A percentile compares a stretch with the other conserved stretches of the same genome.
These are phyloP conservation scores for Pinctada fucata DNA, from an alignment of 2,888 invertebrate species.

Conservation along the genomic window DNA sequence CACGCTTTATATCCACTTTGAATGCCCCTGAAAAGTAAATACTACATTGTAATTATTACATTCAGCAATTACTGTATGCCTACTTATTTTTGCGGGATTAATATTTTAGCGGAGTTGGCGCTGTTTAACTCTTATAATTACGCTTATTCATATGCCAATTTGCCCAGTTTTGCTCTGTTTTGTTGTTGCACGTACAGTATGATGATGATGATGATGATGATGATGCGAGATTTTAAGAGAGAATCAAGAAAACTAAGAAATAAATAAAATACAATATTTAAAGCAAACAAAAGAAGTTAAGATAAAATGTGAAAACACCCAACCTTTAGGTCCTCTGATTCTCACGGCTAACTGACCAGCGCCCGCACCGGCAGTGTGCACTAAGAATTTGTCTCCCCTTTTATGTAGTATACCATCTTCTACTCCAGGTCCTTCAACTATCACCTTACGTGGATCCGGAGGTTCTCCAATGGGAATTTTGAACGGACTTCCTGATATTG, in stretches of 20 bases:
- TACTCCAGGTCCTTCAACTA: slow-evolving; percentile 98
- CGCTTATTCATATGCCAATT: too few relatives aligned
- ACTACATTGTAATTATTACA: background rate
- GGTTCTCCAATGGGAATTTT: slow-evolving; percentile 94
- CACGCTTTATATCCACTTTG: slow-evolving; percentile 98
- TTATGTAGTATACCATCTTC: slow-evolving; percentile 98
- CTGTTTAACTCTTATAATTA: too few relatives aligned
- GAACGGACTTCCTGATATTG: slow-evolving; percentile 94
- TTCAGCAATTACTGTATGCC: background rate
- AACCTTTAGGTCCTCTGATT: slow-evolving; percentile 95
- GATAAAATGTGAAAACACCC: slow-evolving; percentile 1
- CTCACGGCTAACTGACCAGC: slow-evolving; percentile 98
- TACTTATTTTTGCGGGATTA: too few relatives aligned
- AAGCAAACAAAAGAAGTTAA: too few relatives aligned
- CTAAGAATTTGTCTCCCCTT: slow-evolving; percentile 97
- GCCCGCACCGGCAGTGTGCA: slow-evolving; percentile 99
- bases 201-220: background rate
- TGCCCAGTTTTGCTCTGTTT: too few relatives aligned
- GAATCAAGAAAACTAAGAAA: too few relatives aligned
- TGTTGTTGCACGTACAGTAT: too few relatives aligned
- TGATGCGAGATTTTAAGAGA: background rate
- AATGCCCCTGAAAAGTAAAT: slow-evolving; percentile 86
- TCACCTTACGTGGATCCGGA: slow-evolving; percentile 97
- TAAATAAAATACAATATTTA: too few relatives aligned
- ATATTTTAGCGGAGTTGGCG: too few relatives aligned